These are phyloP conservation scores for Ptychochromis oligacanthus DNA, from an alignment of 2,113 vertebrate species.

Conservation along the genomic window DNA sequence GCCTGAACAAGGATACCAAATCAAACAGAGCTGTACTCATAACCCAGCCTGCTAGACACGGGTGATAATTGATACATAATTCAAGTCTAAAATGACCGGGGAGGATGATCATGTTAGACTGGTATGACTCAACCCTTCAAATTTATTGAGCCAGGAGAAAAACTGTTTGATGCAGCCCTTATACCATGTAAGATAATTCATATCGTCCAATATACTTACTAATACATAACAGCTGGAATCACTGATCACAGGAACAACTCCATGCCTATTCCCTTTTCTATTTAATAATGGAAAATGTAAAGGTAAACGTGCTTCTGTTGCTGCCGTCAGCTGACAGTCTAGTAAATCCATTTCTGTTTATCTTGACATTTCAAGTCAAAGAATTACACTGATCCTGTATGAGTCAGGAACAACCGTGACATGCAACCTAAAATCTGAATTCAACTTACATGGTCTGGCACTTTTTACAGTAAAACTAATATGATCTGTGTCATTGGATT, in stretches of 20 bases:
- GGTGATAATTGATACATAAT: conserved; percentile 48
- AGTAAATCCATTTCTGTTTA: conserved; percentile 8
- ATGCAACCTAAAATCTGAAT: conserved; percentile 17
- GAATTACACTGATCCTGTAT: neutral
- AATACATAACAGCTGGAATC: conserved; percentile 32
- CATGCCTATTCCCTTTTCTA: conserved; percentile 26
- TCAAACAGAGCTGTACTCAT: neutral
- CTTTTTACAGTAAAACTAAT: conserved; percentile 57
- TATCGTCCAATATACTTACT: neutral
- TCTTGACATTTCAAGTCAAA: conserved; percentile 12
- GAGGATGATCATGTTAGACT: conserved; percentile 40
- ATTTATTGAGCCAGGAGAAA: conserved; percentile 54
- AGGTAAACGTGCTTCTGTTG: neutral
- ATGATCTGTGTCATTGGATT: conserved; percentile 62
- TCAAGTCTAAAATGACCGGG: conserved; percentile 40
- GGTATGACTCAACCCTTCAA: conserved; percentile 42
- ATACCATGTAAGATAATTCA: conserved; percentile 54
- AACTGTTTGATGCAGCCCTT: conserved; percentile 51
- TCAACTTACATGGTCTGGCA: conserved; percentile 29
- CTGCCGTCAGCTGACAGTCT: neutral
- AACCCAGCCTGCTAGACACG: neutral
- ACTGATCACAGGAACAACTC: conserved; percentile 22
- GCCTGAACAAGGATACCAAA: conserved; percentile 42
- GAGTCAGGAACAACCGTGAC: conserved; percentile 5
- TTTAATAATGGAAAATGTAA: conserved; percentile 31